Conservation (phyloP, 2,797 vertebrate species). For the Poeciliopsis turneri region DNA sequence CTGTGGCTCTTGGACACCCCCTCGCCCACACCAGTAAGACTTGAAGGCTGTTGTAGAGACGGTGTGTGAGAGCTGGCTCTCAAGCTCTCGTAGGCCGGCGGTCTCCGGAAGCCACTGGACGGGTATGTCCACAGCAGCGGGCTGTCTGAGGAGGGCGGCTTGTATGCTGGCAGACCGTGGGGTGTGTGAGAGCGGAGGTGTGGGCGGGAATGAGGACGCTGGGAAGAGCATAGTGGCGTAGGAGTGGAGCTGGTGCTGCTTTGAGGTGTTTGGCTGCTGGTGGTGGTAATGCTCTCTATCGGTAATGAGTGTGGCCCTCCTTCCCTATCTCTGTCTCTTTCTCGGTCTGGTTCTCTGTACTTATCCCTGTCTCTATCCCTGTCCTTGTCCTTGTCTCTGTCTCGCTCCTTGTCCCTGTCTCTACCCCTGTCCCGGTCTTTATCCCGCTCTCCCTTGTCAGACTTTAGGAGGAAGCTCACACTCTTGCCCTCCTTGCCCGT, state of each 20-base stretch:
- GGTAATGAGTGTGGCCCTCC: conserved; percentile 72
- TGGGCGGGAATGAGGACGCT: conserved; percentile 77
- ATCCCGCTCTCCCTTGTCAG: conserved; percentile 81
- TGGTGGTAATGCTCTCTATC: conserved; percentile 54
- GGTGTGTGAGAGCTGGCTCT: conserved; percentile 76
- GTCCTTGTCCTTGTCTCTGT: conserved; percentile 59
- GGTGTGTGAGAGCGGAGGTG: conserved; percentile 82
- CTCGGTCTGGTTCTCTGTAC: conserved; percentile 9
- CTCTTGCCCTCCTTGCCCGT: conserved; percentile 84
- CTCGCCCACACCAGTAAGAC: conserved; percentile 67
- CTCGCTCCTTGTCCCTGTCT: conserved; percentile 58
- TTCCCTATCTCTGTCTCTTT: conserved; percentile 45
- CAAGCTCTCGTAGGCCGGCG: conserved; percentile 90
- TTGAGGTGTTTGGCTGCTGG: conserved; percentile 62
- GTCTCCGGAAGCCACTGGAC: conserved; percentile 85
- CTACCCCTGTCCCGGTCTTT: conserved; percentile 79
- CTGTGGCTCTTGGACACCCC: conserved; percentile 71
- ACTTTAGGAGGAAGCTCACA: conserved; percentile 82
- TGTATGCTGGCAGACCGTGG: conserved; percentile 83
- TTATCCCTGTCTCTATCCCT: conserved; percentile 21
- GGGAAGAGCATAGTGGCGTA: conserved; percentile 76
- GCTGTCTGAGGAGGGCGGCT: conserved; percentile 83
- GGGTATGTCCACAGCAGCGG: conserved; percentile 91
- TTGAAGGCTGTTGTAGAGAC: conserved; percentile 74
- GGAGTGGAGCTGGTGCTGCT: conserved; percentile 80